These are phyloP conservation scores for Dendrocincla fuliginosa DNA, from an alignment of 2,797 vertebrate genomes.

Conservation along the genomic window DNA sequence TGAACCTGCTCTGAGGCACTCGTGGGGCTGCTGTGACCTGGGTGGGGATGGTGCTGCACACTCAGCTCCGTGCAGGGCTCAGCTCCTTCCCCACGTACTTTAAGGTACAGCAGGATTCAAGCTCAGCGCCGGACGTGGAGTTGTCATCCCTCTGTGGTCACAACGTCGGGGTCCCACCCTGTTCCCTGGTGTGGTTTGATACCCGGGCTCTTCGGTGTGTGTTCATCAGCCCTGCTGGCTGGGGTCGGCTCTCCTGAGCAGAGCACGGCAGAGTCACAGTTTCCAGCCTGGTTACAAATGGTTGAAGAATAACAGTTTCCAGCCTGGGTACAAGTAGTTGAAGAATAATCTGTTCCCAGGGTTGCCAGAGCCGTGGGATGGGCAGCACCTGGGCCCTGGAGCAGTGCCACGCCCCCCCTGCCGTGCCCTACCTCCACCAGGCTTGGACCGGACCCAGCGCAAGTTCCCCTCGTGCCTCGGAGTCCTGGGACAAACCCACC, in stretches of 20 bases:
- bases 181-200: accelerated
- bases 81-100: neutral
- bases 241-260: neutral
- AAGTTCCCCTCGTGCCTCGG: neutral
- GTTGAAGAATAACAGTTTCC: neutral
- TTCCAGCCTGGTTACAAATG: neutral
- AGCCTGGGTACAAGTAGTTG: neutral
- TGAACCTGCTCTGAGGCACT: neutral
- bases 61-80: accelerated
- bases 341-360: neutral
- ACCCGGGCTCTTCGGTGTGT: neutral
- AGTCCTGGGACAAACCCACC: neutral
- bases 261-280: neutral
- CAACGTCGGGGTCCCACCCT: accelerated
- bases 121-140: neutral
- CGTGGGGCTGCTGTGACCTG: accelerated
- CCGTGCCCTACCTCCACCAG: accelerated
- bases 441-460: neutral
- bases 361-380: neutral
- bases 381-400: neutral
- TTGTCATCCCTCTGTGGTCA: neutral
- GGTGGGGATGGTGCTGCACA: neutral
- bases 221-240: neutral
- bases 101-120: neutral
- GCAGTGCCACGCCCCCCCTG: neutral